Base-by-base conservation (phyloP, 2,888 invertebrate genomes). In the Cephus pygmeus region DNA sequence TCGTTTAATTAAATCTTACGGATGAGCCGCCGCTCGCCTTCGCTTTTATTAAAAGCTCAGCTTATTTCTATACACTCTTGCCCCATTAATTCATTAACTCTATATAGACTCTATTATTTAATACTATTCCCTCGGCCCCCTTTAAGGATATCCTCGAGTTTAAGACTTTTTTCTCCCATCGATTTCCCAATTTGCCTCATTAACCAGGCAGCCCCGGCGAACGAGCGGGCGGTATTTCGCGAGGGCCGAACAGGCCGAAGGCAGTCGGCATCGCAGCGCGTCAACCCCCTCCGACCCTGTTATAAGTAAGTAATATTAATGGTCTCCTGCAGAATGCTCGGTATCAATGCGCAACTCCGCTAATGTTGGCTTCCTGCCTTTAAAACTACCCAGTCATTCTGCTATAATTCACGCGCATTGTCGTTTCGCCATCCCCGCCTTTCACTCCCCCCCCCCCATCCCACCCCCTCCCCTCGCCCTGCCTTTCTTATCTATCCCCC, bases 331-430 rank as follows among this genome's bases (percentile, higher is more conserved):
- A 83, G 83, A 84, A 83, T 83, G 87, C 83, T 83, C 81, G 82
- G 85, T 90, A 91, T 91, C 91, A 91, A 91, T 91, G 90, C 89
- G 86, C 84, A 82, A 86, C 84, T 84, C 80, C 82, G 86, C 87
- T 90, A 90, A 91, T 88, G 90, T 89, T 84, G 86, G 88, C 90
- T 90, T 91, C 90, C 90, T 88, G 88, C 86, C 90, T 90, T 89
- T 88, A 89, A 91, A 91, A 91, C 89, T 90, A 91, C 88, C 90
- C 83, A 90, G 91, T 91, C 91, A 91, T 89, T 90, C 88, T 84
- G 86, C 90, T 88, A 90, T 90, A 90, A 91, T 91, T 91, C 90
- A 86, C 87, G 88, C 88, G 87, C 86, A 88, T 91, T 91, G 90
- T 90, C 90, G 90, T 75, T 78, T 35, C 74, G 69, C 77, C 69